Base-by-base conservation (phyloP, 1,140 invertebrate genomes). In the Drosophila arawakana region DNA sequence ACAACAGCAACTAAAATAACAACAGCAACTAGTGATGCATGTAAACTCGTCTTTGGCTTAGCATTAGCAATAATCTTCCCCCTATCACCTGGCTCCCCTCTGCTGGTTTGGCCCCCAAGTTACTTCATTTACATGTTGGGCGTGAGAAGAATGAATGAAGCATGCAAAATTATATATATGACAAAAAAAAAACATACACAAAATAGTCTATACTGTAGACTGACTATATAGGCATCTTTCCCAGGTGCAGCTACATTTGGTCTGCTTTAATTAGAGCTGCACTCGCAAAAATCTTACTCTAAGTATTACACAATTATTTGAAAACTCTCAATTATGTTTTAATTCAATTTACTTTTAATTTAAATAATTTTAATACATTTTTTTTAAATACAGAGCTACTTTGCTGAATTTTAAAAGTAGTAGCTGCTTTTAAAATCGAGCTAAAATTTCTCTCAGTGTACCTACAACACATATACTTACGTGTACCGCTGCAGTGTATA, bases 51-150 rank as follows among this genome's bases (percentile, higher is more conserved):
- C 61, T 63, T 67, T 62, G 68, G 39, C 67, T 55, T 80, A 78
- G 58, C 80, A 79, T 84, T 81, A 81, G 81, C 81, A 74, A 74
- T 67, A 84, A 58, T 57, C 47, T 60, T 0, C 44, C 66, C 44
- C 35, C 18, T 34, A 39, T 46, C 10, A 34, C 60, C 54, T 15
- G 1, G 18, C 25, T 41, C 4, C 50, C 44, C 52, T 13, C 15
- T 46, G 59, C 44, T 25, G 43, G 3, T 30, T 54, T 58, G 55
- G 15, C 52, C 65, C 54, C 54, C 21, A 54, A 66, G 49, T 74
- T 47, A 62, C 82, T 82, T 86, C 76, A 86, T 86, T 86, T 86
- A 82, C 82, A 86, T 86, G 79, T 86, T 86, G 83, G 82, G 83
- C 82, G 82, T 86, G 82, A 82, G 82, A 86, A 86, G 79, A 76